Conservation (phyloP, 23 tunicate genomes). For the Styela clava region DNA sequence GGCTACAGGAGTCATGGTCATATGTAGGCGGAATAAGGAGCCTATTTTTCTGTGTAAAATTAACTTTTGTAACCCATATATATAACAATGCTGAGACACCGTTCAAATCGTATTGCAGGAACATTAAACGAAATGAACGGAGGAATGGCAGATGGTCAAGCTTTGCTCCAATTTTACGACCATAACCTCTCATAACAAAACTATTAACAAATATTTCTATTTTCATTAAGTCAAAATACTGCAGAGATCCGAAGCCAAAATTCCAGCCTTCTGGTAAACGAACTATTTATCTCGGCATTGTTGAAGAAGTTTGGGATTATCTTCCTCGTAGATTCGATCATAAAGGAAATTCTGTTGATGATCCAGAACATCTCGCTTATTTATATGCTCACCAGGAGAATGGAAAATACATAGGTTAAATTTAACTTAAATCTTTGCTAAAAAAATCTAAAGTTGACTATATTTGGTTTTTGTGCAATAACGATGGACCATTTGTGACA, state of each 20-base stretch:
- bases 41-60: no score
- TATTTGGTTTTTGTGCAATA: neutral
- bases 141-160: no score
- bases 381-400: constrained; percentile 22
- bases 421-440: neutral
- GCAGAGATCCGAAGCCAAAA: neutral
- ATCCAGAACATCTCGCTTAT: constrained; percentile 17
- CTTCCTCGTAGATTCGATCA: constrained; percentile 21
- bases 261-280: neutral
- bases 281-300: constrained; percentile 52
- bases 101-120: no score
- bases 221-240: neutral
- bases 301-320: constrained; percentile 56
- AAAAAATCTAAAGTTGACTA: neutral
- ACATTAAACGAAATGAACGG: no score
- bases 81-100: no score
- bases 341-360: neutral
- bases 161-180: no score
- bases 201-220: no score
- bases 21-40: no score
- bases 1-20: no score
- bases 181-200: no score
- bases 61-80: no score
- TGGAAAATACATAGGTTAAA: constrained; percentile 49
- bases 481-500: no score